These are phyloP conservation scores for Chironex yamaguchii DNA, from an alignment of 30 jellyfish, hydroid and myxozoan genomes.

Conservation along the genomic window DNA sequence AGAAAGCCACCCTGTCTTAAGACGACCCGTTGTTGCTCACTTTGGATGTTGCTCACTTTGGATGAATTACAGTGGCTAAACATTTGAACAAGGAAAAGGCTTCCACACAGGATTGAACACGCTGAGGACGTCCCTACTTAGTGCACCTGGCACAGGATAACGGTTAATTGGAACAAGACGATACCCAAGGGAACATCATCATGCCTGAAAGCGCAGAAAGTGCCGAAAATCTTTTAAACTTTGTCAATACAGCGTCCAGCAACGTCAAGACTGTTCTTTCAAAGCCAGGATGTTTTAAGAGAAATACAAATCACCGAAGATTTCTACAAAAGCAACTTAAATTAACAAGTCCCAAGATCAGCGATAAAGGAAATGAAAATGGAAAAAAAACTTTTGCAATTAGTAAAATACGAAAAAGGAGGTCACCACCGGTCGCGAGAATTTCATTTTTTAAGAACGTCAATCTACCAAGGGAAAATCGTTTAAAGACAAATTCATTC, in stretches of 20 bases:
- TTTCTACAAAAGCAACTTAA: conserved; percentile 88
- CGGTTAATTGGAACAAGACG: too few relatives aligned
- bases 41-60: too few relatives aligned
- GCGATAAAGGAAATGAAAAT: conserved; percentile 1
- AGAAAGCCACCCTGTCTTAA: not conserved
- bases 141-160: too few relatives aligned
- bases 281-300: conserved; percentile 95
- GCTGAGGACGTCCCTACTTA: too few relatives aligned
- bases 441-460: not conserved
- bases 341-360: conserved; percentile 30
- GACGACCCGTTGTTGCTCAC: too few relatives aligned
- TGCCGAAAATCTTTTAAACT: conserved; percentile 80
- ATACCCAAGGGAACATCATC: not conserved
- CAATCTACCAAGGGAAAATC: not conserved
- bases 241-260: conserved; percentile 91
- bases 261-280: conserved; percentile 88
- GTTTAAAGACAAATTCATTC: not conserved
- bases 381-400: conserved; percentile 47
- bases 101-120: too few relatives aligned
- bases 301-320: conserved; percentile 96
- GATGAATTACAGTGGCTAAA: too few relatives aligned
- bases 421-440: too few relatives aligned
- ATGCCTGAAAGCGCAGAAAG: conserved; percentile 36
- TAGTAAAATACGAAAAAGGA: conserved; percentile 39
- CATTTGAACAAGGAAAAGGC: too few relatives aligned